Evolutionary conservation across 2,113 vertebrate genomes (phyloP).

Genomic region (Sarotherodon lohbergeri): DNA sequence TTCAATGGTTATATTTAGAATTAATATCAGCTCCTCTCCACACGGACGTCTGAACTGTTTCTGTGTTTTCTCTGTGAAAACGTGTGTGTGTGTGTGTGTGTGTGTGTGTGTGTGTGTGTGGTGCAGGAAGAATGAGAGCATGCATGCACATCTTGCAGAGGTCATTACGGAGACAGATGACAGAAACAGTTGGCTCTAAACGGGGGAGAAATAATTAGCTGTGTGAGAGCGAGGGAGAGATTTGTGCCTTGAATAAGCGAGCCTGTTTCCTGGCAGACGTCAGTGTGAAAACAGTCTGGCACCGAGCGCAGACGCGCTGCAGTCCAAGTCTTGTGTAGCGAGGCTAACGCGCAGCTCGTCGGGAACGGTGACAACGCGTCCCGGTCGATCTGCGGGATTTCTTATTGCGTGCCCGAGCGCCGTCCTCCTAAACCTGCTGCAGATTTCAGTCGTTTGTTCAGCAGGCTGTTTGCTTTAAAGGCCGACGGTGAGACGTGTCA

Average conservation of each 20-base stretch:
- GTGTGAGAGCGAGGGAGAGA: conserved; percentile 36
- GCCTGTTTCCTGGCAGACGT: conserved; percentile 53
- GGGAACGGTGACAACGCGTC: conserved; percentile 45
- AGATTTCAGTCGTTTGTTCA: background rate
- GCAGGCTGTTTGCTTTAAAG: background rate
- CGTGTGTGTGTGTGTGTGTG: background rate
- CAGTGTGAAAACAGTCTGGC: conserved; percentile 59
- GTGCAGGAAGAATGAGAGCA: conserved; percentile 2
- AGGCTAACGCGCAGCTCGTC: conserved; percentile 35
- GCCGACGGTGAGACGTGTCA: background rate
- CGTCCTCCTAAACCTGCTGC: background rate
- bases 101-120: background rate
- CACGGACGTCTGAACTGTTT: background rate
- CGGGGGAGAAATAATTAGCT: conserved; percentile 65
- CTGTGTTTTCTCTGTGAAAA: background rate
- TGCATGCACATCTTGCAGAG: conserved; percentile 56
- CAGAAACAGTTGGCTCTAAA: conserved; percentile 71
- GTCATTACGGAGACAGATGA: conserved; percentile 69
- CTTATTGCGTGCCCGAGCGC: conserved; percentile 2
- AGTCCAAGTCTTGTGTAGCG: conserved; percentile 50
- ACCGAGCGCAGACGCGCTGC: conserved; percentile 25
- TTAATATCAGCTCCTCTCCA: background rate
- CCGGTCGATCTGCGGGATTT: conserved; percentile 41
- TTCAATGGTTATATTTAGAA: background rate
- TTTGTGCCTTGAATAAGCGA: conserved; percentile 43